Evolutionary conservation across 2,113 vertebrate genomes (phyloP), one percentile per base, ranked within the genome.

Genomic region (Antennarius striatus): DNA sequence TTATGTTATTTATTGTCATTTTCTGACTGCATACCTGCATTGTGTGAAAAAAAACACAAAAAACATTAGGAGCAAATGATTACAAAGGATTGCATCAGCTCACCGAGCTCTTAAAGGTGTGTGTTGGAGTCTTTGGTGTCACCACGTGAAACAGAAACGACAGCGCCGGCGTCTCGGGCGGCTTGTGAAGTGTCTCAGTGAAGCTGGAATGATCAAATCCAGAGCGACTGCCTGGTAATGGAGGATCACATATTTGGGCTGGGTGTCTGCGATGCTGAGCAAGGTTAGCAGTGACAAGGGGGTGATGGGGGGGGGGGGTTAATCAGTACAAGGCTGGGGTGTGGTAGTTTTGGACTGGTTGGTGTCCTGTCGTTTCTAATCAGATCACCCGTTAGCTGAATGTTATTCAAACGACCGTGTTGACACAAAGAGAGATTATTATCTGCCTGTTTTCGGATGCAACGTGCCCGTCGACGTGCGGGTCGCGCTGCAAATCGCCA

Each of bases 281-380:
- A 47, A 74, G 50, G 1, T 22, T 11, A 65, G 49, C 49, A 81
- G 22, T 77, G 83, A 78, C 77, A 60, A 68, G 55, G 77, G 71
- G 77, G 71, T 77, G n/a, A n/a, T n/a, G n/a, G n/a, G n/a, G n/a
- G n/a, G n/a, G 71, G 55, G 77, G 71, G 77, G 71, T 77, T 79
- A 67, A 86, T 83, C 79, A 80, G 22, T 79, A 63, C 3, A 1
- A 39, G 77, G 51, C 61, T 29, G 56, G 77, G 79, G 73, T 64
- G 62, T 63, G 73, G 67, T 56, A 66, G 22, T 56, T 72, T 7
- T 5, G 60, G 65, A 63, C 51, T 50, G 66, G 71, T 56, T 48
- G 50, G 17, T 70, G 60, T 70, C 56, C 67, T 66, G 73, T 62
- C 71, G 29, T 76, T 56, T 63, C 60, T 73, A 65, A 82, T 86